Evolutionary conservation across 2,888 invertebrate species (phyloP), one percentile per base, ranked within the genome.

Genomic region (Synanthedon andrenaeformis): DNA sequence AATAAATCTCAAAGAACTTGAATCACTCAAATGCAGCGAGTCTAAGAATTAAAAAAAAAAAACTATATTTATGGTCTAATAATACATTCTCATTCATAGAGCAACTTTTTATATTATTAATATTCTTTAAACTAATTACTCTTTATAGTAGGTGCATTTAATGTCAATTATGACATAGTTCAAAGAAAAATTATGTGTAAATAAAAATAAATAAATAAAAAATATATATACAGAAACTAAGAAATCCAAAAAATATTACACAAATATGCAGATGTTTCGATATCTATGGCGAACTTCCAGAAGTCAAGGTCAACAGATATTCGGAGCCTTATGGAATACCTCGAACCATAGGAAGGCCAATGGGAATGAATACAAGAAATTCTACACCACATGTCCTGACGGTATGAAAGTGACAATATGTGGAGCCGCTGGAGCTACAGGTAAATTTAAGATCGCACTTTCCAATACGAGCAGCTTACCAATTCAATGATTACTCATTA

Each of bases 401-500:
- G 86, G 83, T 1, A 79, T 89, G 85, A 90, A 90, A 66, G 80
- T 90, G 10, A 86, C 89, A 6, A 77, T 90, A 45, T 81, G 89
- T 54, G 90, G 90, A 1, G 89, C 89, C 11, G 83, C 79, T 45
- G 89, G 89, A 42, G 72, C 75, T 56, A 89, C 88, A 60, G 89
- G 89, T 88, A 65, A 6, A 23, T 12, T 23, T 23, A 23, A 42
- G 5, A 5, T 2, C 23, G 4, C 5, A 4, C 23, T 23, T 23
- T 17, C 17, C 17, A 17, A 17, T 2, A 2, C 17, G 17, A 17
- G 17, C 17, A 17, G 17, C 17, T 17, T 17, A 17, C 17, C 17
- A 17, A 17, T 17, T 17, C 19, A 2, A 3, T 19, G 19, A 19
- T 19, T 19, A 19, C 19, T 19, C 19, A 19, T 19, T 19, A 19